A percentile compares a stretch with the other conserved stretches of the same genome.
Evolutionary conservation across 2,888 invertebrate species (phyloP).

Genomic region (Agrenia bidenticulata): DNA sequence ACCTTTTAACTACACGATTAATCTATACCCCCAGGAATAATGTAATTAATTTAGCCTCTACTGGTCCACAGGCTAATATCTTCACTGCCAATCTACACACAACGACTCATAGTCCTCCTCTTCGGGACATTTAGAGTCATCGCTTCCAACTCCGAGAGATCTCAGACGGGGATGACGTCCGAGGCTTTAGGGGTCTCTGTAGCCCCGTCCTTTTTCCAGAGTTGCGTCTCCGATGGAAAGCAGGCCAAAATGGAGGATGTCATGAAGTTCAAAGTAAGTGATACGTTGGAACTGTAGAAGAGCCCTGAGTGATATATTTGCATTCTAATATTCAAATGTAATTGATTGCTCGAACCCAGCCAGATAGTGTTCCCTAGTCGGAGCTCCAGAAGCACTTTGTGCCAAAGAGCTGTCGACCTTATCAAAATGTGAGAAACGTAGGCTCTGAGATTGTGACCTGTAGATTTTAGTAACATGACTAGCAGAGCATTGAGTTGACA

Average conservation of each 20-base stretch:
- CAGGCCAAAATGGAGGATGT: conserved; percentile 95
- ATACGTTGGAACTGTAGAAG: not conserved
- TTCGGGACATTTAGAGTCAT: conserved; percentile 97
- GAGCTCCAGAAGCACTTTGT: too few relatives aligned
- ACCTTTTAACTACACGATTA: conserved; percentile 9
- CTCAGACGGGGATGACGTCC: conserved; percentile 89
- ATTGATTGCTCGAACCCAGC: too few relatives aligned
- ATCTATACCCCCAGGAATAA: not conserved
- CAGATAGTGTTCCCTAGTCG: too few relatives aligned
- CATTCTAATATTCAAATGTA: too few relatives aligned
- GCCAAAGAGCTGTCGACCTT: too few relatives aligned
- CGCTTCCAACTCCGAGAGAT: conserved; percentile 85
- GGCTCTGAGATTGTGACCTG: too few relatives aligned
- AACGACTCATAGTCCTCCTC: conserved; percentile 86
- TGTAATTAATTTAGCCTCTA: not conserved
- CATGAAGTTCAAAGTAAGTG: conserved; percentile 81
- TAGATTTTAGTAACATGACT: too few relatives aligned
- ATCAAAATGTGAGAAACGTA: too few relatives aligned
- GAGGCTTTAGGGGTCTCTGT: conserved; percentile 84
- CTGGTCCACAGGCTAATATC: conserved; percentile 72
- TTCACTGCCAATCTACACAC: conserved; percentile 84
- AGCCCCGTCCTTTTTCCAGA: conserved; percentile 93
- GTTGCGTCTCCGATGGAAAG: conserved; percentile 91
- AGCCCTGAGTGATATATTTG: too few relatives aligned
- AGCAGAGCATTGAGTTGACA: too few relatives aligned